Percentiles rank a stretch among this genome's conserved stretches.
Conservation (phyloP, 2,888 invertebrate genomes). For the Drosophila tripunctata region DNA sequence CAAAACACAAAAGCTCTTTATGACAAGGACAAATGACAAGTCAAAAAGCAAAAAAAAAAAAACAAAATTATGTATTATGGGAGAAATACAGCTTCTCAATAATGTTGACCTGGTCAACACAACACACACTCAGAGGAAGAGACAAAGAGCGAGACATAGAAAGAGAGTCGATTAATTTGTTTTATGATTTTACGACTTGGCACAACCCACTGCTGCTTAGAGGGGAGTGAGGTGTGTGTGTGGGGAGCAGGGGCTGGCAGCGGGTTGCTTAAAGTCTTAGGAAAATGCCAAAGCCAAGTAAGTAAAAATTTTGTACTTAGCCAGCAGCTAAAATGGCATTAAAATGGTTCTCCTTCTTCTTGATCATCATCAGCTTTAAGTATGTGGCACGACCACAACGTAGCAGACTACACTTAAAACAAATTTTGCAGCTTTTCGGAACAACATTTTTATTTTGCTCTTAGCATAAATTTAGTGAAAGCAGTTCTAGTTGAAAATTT, state of each 20-base stretch:
- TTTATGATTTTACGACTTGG: slow-evolving; percentile 75
- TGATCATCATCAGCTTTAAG: slow-evolving; percentile 57
- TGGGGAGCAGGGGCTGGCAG: too few species aligned
- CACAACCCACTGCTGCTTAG: slow-evolving; percentile 54
- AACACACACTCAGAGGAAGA: not conserved
- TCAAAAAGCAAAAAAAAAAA: not conserved
- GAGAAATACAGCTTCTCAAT: not conserved
- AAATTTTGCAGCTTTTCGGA: too few species aligned
- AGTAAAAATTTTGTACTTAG: slow-evolving; percentile 60
- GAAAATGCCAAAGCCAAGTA: slow-evolving; percentile 35
- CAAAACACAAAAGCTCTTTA: slow-evolving; percentile 7
- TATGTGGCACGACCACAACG: slow-evolving; percentile 61
- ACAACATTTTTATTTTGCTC: too few species aligned
- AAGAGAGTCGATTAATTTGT: slow-evolving; percentile 69
- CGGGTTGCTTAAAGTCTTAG: too few species aligned
- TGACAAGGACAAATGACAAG: slow-evolving; percentile 60
- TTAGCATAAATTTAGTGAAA: too few species aligned
- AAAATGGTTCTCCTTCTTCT: slow-evolving; percentile 58
- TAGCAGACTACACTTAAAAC: too few species aligned
- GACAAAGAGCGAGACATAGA: slow-evolving; percentile 3
- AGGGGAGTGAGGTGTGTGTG: too few species aligned
- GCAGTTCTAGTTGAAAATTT: too few species aligned
- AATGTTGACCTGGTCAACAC: slow-evolving; percentile 43
- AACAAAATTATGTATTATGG: not conserved
- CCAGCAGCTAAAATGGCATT: slow-evolving; percentile 72